Conservation (phyloP, 2,888 invertebrate species). For the Drosophila emarginata region DNA sequence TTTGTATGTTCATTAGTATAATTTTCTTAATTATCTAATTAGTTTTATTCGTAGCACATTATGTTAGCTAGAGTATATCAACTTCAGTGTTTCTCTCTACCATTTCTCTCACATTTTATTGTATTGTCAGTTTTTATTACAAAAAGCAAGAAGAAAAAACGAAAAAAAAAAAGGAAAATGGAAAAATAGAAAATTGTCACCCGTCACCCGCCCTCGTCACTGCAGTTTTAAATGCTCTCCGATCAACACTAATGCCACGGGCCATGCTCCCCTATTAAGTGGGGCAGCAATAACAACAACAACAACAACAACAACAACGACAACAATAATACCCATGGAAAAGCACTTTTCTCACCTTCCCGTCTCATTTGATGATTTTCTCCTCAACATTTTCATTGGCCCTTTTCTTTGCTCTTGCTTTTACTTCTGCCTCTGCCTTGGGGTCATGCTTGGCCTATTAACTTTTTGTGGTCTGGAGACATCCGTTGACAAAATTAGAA, state of each 20-base stretch:
- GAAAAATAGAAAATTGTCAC: constrained; percentile 30
- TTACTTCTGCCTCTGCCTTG: constrained; percentile 43
- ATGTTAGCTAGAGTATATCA: neutral
- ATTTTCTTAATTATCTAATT: neutral
- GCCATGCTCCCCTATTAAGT: constrained; percentile 54
- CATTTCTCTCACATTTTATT: neutral
- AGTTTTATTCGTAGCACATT: neutral
- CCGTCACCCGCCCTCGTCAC: constrained; percentile 46
- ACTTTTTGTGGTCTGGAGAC: constrained; percentile 68
- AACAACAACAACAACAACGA: constrained; percentile 16
- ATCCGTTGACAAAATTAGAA: constrained; percentile 72
- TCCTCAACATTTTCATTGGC: neutral
- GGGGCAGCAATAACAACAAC: constrained; percentile 36
- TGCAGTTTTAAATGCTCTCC: constrained; percentile 56
- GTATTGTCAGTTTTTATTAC: constrained; percentile 1
- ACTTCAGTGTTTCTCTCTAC: neutral
- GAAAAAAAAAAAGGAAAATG: constrained; percentile 38
- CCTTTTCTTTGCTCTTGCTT: constrained; percentile 9
- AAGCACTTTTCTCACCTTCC: constrained; percentile 63
- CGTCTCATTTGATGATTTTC: constrained; percentile 25
- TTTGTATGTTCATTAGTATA: neutral
- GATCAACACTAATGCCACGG: constrained; percentile 60
- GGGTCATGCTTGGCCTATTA: constrained; percentile 69
- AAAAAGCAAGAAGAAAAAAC: constrained; percentile 20
- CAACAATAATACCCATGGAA: constrained; percentile 14